Evolutionary conservation across 1,140 invertebrate genomes (phyloP), one percentile per base, ranked within the genome.

Genomic region (Brachionus plicatilis): DNA sequence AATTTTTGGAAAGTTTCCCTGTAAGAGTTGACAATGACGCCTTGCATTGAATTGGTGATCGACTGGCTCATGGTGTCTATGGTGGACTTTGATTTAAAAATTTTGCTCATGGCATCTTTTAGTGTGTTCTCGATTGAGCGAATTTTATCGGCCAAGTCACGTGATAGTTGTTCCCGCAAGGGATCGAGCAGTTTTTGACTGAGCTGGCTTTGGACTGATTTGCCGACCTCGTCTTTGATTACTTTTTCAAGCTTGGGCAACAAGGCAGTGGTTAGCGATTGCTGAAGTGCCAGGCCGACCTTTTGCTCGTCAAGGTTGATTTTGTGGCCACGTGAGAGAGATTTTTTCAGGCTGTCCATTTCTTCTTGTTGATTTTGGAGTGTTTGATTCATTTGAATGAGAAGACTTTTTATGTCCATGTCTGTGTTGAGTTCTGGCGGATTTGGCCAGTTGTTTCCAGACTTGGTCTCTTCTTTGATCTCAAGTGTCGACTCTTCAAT

Each of bases 71-170:
- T 90, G 0, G 92, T 91, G 85, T 96, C 94, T 84, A 93, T 92
- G 17, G 95, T 91, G 85, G 92, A 93, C 89, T 93, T 92, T 87
- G 93, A 94, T 85, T 91, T 92, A 85, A 95, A 91, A 20, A 94
- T 88, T 87, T 95, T 94, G 3, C 91, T 90, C 80, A 96, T 92
- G 88, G 93, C 94, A 75, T 95, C 93, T 84, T 93, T 93, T 9
- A 96, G 88, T 56, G 93, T 89, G 50, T 92, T 90, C 89, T 96
- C 94, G 37, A 92, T 92, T 50, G 92, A 90, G 82, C 90, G 90
- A 11, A 94, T 88, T 88, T 95, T 94, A 87, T 93, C 91, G 17
- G 91, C 91, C 12, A 94, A 89, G 87, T 94, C 92, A 83, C 91
- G 88, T 88, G 94, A 91, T 87, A 95, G 87, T 89, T 94, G 90